Evolutionary conservation across 2,797 vertebrate species (phyloP).

Genomic region (Meda fulgida): DNA sequence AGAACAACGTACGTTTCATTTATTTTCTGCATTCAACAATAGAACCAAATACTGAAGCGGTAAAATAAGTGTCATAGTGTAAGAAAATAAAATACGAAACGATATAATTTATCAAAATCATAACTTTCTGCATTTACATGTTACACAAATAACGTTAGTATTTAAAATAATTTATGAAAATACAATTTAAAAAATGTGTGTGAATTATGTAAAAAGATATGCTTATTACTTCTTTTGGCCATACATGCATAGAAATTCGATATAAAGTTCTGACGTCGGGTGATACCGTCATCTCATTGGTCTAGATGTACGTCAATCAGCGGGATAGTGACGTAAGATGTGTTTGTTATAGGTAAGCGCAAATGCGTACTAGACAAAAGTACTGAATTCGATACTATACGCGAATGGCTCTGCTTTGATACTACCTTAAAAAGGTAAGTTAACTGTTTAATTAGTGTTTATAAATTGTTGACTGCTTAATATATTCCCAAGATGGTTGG

Average conservation of each 20-base stretch:
- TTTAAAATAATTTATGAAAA: neutral
- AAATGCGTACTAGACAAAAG: neutral
- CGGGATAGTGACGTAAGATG: neutral
- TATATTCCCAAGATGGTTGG: neutral
- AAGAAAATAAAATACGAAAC: neutral
- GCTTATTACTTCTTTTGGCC: neutral
- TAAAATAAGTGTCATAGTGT: neutral
- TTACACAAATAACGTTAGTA: neutral
- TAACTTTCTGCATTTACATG: neutral
- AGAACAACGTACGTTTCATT: neutral
- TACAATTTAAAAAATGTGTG: neutral
- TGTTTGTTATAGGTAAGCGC: neutral
- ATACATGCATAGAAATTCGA: neutral
- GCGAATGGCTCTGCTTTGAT: constrained; percentile 3
- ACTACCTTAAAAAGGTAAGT: constrained; percentile 23
- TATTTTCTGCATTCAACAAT: neutral
- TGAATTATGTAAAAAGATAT: neutral
- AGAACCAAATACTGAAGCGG: neutral
- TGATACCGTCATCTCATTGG: constrained; percentile 4
- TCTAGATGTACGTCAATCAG: constrained; percentile 10
- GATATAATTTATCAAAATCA: neutral
- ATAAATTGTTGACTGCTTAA: neutral
- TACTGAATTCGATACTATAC: neutral
- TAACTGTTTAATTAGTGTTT: neutral
- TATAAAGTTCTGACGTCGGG: neutral